Conservation (phyloP, 2,113 vertebrate genomes). For the Melanotaenia duboulayi region DNA sequence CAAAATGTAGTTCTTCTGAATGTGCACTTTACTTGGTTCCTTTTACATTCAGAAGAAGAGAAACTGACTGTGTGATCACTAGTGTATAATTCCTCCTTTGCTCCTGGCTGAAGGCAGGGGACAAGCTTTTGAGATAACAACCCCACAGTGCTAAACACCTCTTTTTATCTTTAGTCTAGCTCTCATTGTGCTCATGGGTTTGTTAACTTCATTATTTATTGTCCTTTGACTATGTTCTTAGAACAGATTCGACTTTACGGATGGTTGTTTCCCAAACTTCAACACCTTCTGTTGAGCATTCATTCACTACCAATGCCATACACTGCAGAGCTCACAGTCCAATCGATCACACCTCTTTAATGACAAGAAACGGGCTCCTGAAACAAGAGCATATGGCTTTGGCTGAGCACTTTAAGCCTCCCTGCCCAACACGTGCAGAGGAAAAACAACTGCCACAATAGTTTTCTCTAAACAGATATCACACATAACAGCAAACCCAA, state of each 20-base stretch:
- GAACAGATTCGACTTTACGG: too few relatives aligned
- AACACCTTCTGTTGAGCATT: constrained; percentile 53
- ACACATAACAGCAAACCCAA: constrained; percentile 1
- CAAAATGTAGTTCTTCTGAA: not conserved
- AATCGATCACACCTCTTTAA: constrained; percentile 82
- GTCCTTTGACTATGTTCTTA: too few relatives aligned
- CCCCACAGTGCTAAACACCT: not conserved
- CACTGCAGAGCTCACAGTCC: constrained; percentile 42
- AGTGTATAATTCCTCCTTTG: too few relatives aligned
- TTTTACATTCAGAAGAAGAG: too few relatives aligned
- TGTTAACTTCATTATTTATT: too few relatives aligned
- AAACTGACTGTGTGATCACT: too few relatives aligned
- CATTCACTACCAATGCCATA: constrained; percentile 38
- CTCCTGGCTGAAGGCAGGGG: too few relatives aligned
- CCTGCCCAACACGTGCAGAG: constrained; percentile 37
- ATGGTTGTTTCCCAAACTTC: constrained; percentile 11
- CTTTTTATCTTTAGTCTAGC: too few relatives aligned
- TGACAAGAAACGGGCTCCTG: constrained; percentile 69
- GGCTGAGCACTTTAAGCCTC: constrained; percentile 42
- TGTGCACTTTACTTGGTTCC: not conserved
- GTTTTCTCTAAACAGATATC: constrained; percentile 34
- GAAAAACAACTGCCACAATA: constrained; percentile 4
- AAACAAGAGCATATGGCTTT: constrained; percentile 75
- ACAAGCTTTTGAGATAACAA: too few relatives aligned
- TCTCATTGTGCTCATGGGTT: too few relatives aligned